Percentiles rank a stretch among this genome's conserved stretches.
These are phyloP conservation scores for Drosophila nigromelanica DNA, from an alignment of 1,140 invertebrate genomes.

Conservation along the genomic window DNA sequence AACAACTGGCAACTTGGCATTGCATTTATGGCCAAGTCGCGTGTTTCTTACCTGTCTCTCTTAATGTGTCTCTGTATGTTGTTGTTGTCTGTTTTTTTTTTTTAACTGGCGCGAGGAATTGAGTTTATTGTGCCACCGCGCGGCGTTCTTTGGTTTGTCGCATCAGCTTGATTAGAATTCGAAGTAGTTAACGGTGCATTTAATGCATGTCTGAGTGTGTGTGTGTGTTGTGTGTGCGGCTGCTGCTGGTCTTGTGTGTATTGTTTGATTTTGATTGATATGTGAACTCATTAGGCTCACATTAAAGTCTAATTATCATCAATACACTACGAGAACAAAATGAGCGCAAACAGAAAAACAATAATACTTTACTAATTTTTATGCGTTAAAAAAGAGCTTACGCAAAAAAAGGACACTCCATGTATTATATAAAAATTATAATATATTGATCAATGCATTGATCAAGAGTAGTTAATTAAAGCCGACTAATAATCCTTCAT, in stretches of 20 bases:
- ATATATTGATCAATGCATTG: too few relatives aligned
- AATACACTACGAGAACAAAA: slow-evolving; percentile 13
- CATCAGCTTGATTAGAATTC: slow-evolving; percentile 80
- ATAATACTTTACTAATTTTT: too few relatives aligned
- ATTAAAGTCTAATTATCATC: slow-evolving; percentile 21
- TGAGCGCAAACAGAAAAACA: not conserved
- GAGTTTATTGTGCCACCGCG: slow-evolving; percentile 76
- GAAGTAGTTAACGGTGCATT: slow-evolving; percentile 79
- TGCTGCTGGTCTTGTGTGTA: not conserved
- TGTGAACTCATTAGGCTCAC: slow-evolving; percentile 39
- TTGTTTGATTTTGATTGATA: slow-evolving; percentile 40
- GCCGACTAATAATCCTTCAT: too few relatives aligned
- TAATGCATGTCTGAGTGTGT: slow-evolving; percentile 56
- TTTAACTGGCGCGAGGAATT: slow-evolving; percentile 57
- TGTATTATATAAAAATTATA: too few relatives aligned
- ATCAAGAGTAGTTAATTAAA: too few relatives aligned
- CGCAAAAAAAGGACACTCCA: too few relatives aligned
- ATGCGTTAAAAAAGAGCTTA: too few relatives aligned
- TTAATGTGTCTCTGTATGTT: slow-evolving; percentile 36
- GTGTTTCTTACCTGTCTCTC: slow-evolving; percentile 61
- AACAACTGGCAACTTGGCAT: slow-evolving; percentile 58
- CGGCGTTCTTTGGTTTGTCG: slow-evolving; percentile 72
- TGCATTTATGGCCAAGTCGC: slow-evolving; percentile 78
- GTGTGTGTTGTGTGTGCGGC: not conserved
- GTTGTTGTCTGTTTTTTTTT: slow-evolving; percentile 22